Base-by-base conservation (phyloP, 2,113 vertebrate genomes). In the Talpa occidentalis region DNA sequence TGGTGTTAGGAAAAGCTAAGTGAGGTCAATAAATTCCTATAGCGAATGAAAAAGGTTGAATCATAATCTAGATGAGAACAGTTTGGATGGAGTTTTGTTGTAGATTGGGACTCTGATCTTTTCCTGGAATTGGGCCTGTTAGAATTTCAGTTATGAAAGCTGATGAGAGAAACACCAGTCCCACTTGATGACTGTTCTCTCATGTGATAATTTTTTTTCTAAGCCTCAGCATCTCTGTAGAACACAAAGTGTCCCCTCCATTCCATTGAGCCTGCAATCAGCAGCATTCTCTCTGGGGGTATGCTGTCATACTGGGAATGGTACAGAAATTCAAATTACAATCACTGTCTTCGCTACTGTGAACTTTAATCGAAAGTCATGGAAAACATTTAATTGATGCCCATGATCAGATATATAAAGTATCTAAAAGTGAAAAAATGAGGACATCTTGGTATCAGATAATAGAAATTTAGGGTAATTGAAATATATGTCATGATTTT, bases 401-500 rank as follows among this genome's bases (percentile, higher is more conserved):
- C 21, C 89, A 17, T 89, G 54, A 82, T 17, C 22, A 93, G 22
- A 84, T 77, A 67, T n/a, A 21, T 91, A 78, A 76, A 87, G 10
- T 95, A 77, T 81, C 62, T 91, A 77, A 87, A 95, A 91, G 56
- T 78, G 56, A 95, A 90, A 67, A 93, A 93, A 87, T 62, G 49
- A 92, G n/a, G 35, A 76, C 73, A 6, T 89, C 37, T 59, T 94
- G 17, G 26, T 35, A 79, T 5, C 94, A 22, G 44, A 52, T 94
- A 95, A 76, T 80, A 83, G 62, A 86, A 82, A 88, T 85, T 88
- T 95, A 6, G 59, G 30, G 40, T 88, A 80, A 82, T 92, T 90
- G 26, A 94, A 77, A 90, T 95, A 59, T 42, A 26, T 94, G 19
- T 87, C 49, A 79, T 35, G 88, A 35, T 88, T 70, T 62, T 69